Percentiles rank a stretch among this genome's conserved stretches.
These are phyloP conservation scores for Phylloscopus collybita DNA, from an alignment of 2,797 vertebrate genomes.

Conservation along the genomic window DNA sequence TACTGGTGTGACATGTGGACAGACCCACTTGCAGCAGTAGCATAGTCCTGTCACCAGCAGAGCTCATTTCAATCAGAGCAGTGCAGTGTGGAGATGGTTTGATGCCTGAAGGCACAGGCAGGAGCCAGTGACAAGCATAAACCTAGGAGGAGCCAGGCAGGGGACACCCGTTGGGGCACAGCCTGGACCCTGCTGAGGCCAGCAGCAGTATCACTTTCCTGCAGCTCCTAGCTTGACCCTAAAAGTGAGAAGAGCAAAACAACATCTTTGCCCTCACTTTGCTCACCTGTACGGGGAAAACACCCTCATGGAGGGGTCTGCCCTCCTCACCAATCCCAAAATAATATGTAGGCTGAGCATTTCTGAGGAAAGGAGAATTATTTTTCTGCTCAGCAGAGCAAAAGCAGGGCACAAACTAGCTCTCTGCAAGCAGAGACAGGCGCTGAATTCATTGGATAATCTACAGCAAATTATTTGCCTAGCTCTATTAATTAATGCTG, in stretches of 20 bases:
- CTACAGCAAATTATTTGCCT: constrained; percentile 51
- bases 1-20: background rate
- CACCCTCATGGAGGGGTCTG: background rate
- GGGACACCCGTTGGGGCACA: background rate
- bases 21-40: background rate
- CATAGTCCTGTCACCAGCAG: background rate
- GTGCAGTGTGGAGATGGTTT: background rate
- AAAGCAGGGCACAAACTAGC: constrained; percentile 8
- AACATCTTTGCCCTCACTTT: background rate
- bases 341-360: background rate
- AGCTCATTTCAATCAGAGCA: background rate
- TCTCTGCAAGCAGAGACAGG: constrained; percentile 37
- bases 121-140: background rate
- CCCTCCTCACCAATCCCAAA: background rate
- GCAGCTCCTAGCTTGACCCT: background rate
- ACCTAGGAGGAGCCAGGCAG: background rate
- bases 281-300: background rate
- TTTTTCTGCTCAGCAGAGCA: constrained; percentile 46
- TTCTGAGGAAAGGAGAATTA: background rate
- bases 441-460: constrained; percentile 12
- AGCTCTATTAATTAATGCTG: constrained; percentile 58
- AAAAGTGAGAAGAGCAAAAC: background rate
- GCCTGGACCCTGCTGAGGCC: background rate
- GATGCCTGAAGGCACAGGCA: background rate
- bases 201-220: background rate